These are phyloP conservation scores for Heteractis magnifica DNA, from an alignment of 92 coral and sea anemone species.

Conservation along the genomic window DNA sequence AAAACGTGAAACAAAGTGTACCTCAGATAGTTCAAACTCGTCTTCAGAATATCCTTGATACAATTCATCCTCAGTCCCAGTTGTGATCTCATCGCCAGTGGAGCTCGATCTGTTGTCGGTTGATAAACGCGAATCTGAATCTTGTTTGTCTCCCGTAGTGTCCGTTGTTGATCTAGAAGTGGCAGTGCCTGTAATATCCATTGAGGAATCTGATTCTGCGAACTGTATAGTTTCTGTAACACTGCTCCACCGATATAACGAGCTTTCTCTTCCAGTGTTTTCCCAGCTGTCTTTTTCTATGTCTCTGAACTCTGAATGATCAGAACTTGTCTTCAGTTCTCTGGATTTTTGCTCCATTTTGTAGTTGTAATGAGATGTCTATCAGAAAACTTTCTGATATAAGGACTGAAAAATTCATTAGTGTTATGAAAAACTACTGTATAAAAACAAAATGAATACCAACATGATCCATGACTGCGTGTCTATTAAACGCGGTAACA, in stretches of 20 bases:
- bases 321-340: slow-evolving; percentile 3
- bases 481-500: no score
- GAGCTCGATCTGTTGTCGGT: not conserved
- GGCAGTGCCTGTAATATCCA: not conserved
- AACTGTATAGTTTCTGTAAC: slow-evolving; percentile 36
- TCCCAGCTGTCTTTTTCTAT: not conserved
- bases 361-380: not conserved
- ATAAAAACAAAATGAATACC: no score
- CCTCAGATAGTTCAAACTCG: slow-evolving; percentile 19
- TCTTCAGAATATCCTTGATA: slow-evolving; percentile 15
- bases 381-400: not conserved
- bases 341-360: not conserved
- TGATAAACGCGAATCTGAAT: not conserved
- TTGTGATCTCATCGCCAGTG: not conserved
- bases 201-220: slow-evolving; percentile 25
- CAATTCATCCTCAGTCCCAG: not conserved
- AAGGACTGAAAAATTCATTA: not conserved
- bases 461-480: no score
- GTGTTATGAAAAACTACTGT: no score
- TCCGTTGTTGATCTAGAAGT: not conserved
- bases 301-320: not conserved
- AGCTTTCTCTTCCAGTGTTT: slow-evolving; percentile 35
- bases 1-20: not conserved
- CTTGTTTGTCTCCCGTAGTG: not conserved
- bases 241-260: slow-evolving; percentile 32